Evolutionary conservation across 2,113 vertebrate species (phyloP).

Genomic region (Misgurnus anguillicaudatus): DNA sequence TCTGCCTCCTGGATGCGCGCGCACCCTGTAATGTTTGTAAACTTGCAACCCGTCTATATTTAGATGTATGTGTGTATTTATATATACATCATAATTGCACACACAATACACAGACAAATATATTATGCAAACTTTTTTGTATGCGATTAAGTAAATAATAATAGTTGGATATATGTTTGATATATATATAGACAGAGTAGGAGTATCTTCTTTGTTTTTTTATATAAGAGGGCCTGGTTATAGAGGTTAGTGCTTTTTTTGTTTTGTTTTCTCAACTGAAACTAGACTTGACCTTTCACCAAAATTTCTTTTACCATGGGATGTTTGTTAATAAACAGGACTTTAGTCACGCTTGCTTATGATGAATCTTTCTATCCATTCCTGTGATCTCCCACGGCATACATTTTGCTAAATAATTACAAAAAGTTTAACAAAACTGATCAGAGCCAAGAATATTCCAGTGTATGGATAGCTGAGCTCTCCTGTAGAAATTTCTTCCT

Average conservation of each 20-base stretch:
- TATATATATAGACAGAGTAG: no score
- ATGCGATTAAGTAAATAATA: no score
- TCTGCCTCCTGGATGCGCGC: no score
- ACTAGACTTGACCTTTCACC: not conserved
- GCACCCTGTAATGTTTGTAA: no score
- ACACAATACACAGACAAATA: no score
- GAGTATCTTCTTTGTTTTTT: no score
- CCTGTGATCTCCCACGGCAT: not conserved
- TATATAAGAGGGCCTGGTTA: not conserved
- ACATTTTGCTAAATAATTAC: not conserved
- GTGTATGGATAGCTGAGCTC: conserved; percentile 8
- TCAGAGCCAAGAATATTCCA: not conserved
- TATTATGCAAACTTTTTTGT: no score
- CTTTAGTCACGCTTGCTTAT: not conserved
- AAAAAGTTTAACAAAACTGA: not conserved
- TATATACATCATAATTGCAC: no score
- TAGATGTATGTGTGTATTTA: no score
- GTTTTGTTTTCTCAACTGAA: not conserved
- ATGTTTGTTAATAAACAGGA: conserved; percentile 11
- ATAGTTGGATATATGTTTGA: no score
- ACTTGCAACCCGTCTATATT: no score
- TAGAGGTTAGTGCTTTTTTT: not conserved
- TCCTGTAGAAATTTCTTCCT: not conserved
- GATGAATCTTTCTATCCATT: not conserved
- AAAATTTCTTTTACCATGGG: not conserved